Conservation (phyloP, 2,888 invertebrate species). For the Cosmopolites sordidus region DNA sequence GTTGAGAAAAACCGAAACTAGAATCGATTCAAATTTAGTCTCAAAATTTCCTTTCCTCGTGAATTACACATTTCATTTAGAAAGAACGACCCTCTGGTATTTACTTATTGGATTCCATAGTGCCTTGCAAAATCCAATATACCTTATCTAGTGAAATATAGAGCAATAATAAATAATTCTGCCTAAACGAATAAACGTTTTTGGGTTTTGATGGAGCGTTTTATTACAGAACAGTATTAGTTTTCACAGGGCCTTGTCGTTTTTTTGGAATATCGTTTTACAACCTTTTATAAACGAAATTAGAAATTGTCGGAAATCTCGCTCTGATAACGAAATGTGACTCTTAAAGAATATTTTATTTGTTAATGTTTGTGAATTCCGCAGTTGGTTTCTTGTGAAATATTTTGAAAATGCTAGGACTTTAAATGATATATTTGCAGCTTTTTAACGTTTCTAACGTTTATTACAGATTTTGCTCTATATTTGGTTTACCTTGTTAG, state of each 20-base stretch:
- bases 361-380: too few relatives aligned
- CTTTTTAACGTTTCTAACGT: too few relatives aligned
- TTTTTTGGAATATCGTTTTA: conserved; percentile 17
- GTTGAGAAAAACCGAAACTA: neutral
- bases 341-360: too few relatives aligned
- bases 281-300: conserved; percentile 16
- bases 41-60: conserved; percentile 26
- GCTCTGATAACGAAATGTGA: too few relatives aligned
- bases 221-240: conserved; percentile 26
- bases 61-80: conserved; percentile 39
- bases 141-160: conserved; percentile 37
- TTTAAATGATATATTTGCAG: too few relatives aligned
- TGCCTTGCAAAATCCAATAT: conserved; percentile 35
- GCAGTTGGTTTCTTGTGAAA: too few relatives aligned
- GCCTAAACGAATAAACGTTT: conserved; percentile 29
- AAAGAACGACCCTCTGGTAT: conserved; percentile 38
- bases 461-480: too few relatives aligned
- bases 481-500: too few relatives aligned
- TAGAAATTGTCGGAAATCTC: conserved; percentile 5
- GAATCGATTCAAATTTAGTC: conserved; percentile 34
- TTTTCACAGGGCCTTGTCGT: conserved; percentile 14
- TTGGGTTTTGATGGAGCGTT: conserved; percentile 25
- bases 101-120: conserved; percentile 38
- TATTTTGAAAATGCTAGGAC: too few relatives aligned
- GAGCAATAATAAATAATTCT: conserved; percentile 37